Conservation (phyloP, 2,888 invertebrate genomes). For the Plusia festucae region DNA sequence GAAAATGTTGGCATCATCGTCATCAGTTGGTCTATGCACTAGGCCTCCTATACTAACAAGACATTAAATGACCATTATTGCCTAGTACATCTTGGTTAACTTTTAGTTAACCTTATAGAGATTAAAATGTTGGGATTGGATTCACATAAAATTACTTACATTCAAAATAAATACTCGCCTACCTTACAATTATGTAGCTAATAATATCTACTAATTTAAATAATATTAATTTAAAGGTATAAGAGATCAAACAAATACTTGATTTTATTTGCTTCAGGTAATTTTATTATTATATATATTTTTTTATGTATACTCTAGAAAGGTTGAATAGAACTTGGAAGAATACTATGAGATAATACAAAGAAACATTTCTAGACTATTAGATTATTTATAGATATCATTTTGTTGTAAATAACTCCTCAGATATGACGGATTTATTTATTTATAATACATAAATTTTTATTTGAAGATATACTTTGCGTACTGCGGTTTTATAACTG, state of each 20-base stretch:
- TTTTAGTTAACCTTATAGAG: constrained; percentile 56
- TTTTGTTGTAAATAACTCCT: constrained; percentile 35
- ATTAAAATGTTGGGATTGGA: constrained; percentile 41
- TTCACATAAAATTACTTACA: constrained; percentile 45
- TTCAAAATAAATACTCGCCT: constrained; percentile 26
- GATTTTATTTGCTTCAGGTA: constrained; percentile 20
- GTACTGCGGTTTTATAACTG: neutral
- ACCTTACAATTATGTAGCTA: constrained; percentile 29
- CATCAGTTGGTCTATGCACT: constrained; percentile 31
- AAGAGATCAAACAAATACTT: constrained; percentile 44
- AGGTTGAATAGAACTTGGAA: constrained; percentile 28
- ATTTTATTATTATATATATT: constrained; percentile 22
- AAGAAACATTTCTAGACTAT: constrained; percentile 35
- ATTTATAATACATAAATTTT: constrained; percentile 3
- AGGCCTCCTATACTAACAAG: constrained; percentile 50
- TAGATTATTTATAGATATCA: constrained; percentile 39
- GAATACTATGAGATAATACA: constrained; percentile 34
- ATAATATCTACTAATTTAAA: constrained; percentile 43
- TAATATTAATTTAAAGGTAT: constrained; percentile 44
- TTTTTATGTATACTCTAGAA: constrained; percentile 20
- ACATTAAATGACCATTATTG: constrained; percentile 51
- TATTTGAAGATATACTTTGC: neutral
- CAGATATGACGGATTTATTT: constrained; percentile 51
- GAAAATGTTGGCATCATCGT: constrained; percentile 32
- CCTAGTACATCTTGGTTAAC: constrained; percentile 54